Evolutionary conservation across 1,140 invertebrate species (phyloP).

Genomic region (Fopius arisanus): DNA sequence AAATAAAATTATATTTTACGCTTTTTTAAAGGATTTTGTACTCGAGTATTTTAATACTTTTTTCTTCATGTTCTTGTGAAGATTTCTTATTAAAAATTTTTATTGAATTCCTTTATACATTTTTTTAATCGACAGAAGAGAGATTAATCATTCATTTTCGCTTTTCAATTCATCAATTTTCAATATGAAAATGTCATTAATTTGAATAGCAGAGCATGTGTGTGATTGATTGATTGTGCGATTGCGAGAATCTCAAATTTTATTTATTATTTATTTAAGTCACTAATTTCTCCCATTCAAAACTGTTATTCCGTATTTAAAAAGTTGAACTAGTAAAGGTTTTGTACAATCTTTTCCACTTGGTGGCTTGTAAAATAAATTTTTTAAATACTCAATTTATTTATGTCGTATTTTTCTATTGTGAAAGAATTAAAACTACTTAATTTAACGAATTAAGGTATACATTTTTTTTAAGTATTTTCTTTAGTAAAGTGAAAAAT

Average conservation of each 20-base stretch:
- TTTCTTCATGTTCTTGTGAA: background rate
- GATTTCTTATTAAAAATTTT: constrained; percentile 29
- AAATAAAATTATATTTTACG: constrained; percentile 22
- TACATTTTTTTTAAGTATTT: constrained; percentile 1
- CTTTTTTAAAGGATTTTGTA: background rate
- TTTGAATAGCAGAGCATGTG: constrained; percentile 45
- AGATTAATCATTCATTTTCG: background rate
- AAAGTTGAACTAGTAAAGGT: background rate
- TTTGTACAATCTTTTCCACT: constrained; percentile 50
- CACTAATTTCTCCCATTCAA: constrained; percentile 38
- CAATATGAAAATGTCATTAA: constrained; percentile 43
- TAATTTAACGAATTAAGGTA: constrained; percentile 60
- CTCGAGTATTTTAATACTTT: background rate
- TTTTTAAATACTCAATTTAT: constrained; percentile 61
- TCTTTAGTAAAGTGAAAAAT: constrained; percentile 33
- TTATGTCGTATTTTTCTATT: constrained; percentile 61
- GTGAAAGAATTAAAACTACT: constrained; percentile 43
- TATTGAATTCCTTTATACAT: too few species aligned
- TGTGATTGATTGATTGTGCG: constrained; percentile 44
- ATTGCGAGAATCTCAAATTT: constrained; percentile 48
- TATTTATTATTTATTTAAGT: constrained; percentile 65
- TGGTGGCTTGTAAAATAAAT: constrained; percentile 40
- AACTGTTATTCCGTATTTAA: constrained; percentile 1
- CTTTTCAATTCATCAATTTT: background rate
- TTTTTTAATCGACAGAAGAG: background rate